These are phyloP conservation scores for Torymus auratus DNA, from an alignment of 2,888 invertebrate genomes.

Conservation along the genomic window DNA sequence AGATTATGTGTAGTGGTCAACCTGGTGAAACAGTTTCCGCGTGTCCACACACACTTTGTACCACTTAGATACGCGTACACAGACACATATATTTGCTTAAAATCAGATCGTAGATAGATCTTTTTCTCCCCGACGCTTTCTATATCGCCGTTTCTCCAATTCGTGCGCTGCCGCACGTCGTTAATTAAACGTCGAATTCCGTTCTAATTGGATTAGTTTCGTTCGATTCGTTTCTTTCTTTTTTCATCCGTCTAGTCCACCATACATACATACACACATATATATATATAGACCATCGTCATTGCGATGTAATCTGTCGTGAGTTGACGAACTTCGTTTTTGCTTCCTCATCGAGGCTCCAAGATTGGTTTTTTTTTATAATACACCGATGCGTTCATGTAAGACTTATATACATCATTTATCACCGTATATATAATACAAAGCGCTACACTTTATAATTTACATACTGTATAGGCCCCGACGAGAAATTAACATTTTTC, in stretches of 20 bases:
- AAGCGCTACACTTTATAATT: too few species aligned
- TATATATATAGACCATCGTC: not conserved
- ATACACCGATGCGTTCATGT: too few species aligned
- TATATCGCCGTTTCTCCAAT: constrained; percentile 26
- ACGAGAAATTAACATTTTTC: too few species aligned
- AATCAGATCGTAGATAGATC: constrained; percentile 7
- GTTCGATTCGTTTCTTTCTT: constrained; percentile 3
- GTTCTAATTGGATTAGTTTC: constrained; percentile 70
- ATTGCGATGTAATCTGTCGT: constrained; percentile 37
- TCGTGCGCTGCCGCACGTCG: constrained; percentile 41
- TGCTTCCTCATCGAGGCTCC: not conserved
- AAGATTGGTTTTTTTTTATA: too few species aligned
- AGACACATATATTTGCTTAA: too few species aligned
- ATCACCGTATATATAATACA: too few species aligned
- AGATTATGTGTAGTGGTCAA: too few species aligned
- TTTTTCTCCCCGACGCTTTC: not conserved
- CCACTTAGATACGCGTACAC: too few species aligned
- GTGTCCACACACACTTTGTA: not conserved
- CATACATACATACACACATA: too few species aligned
- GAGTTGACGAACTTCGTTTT: constrained; percentile 40
- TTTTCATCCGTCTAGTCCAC: constrained; percentile 4
- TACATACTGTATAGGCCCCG: too few species aligned
- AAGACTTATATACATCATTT: too few species aligned
- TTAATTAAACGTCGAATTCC: constrained; percentile 70
- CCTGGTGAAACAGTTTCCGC: not conserved